Conservation (phyloP, 37 sponge, comb jelly and placozoan species). For the Crambe crambe region DNA sequence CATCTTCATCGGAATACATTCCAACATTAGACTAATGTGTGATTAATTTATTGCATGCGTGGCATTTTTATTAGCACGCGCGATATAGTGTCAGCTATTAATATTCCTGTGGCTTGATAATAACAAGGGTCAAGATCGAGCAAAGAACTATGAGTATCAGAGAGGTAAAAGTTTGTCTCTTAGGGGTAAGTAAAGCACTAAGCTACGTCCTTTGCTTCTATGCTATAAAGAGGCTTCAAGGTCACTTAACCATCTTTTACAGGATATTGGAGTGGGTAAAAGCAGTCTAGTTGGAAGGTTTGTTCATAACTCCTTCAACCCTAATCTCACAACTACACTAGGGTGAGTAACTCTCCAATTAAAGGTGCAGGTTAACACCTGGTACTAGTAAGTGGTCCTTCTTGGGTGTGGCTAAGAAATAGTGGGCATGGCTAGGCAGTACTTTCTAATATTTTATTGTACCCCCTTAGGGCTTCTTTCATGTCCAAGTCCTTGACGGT, state of each 20-base stretch:
- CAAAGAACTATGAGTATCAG: constrained; percentile 63
- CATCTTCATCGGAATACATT: constrained; percentile 6
- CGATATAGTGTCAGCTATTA: too few relatives aligned
- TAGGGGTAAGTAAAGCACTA: constrained; percentile 90
- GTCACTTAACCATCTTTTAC: not conserved
- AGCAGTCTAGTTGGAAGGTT: constrained; percentile 85
- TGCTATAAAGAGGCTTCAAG: too few relatives aligned
- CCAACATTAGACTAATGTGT: not conserved
- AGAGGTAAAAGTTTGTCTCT: constrained; percentile 85
- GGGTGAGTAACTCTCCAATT: constrained; percentile 55
- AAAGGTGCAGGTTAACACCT: not conserved
- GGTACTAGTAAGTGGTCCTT: too few relatives aligned
- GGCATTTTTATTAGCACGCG: too few relatives aligned
- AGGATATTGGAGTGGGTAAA: constrained; percentile 92
- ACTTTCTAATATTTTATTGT: not conserved
- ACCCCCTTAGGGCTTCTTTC: constrained; percentile 76
- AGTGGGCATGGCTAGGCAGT: too few relatives aligned
- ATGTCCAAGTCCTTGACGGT: constrained; percentile 86
- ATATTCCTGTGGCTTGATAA: too few relatives aligned
- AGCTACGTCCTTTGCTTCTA: constrained; percentile 20
- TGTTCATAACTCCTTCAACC: constrained; percentile 75
- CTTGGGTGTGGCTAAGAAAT: too few relatives aligned
- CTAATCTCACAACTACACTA: constrained; percentile 69
- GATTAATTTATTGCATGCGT: constrained; percentile 1
- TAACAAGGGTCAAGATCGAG: too few relatives aligned